phyloP scores from a whole-genome alignment of 2,797 vertebrate species.

The Anguilla pacifica region DNA sequence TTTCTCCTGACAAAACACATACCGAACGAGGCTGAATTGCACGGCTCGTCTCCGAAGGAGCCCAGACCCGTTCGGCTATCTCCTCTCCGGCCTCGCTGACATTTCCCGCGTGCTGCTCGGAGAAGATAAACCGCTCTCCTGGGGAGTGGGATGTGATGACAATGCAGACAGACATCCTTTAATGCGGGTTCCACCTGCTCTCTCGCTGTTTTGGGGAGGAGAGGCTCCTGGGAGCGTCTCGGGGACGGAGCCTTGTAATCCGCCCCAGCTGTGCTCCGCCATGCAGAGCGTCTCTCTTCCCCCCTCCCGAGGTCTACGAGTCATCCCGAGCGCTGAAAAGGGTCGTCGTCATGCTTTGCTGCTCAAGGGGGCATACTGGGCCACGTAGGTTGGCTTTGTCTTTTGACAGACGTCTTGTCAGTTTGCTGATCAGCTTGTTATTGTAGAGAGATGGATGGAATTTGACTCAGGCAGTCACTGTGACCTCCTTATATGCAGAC shows the following conservation, averaged over 20 bases:
- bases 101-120: not conserved
- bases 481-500: not conserved
- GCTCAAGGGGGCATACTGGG: too few relatives aligned
- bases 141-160: not conserved
- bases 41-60: not conserved
- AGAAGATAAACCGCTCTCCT: not conserved
- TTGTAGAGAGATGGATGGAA: not conserved
- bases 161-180: not conserved
- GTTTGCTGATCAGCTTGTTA: not conserved
- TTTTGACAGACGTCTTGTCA: not conserved
- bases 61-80: not conserved
- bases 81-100: not conserved
- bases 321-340: too few relatives aligned
- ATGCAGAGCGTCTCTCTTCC: not conserved
- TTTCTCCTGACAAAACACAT: not conserved
- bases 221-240: too few relatives aligned
- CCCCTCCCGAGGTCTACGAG: too few relatives aligned
- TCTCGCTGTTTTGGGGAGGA: not conserved
- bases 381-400: not conserved
- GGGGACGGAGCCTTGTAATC: not conserved
- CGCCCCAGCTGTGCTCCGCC: not conserved
- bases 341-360: too few relatives aligned
- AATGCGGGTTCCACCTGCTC: not conserved
- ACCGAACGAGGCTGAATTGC: not conserved
- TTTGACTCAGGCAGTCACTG: not conserved